Evolutionary conservation across 2,797 vertebrate species (phyloP).

Genomic region (Lycodopsis pacificus): DNA sequence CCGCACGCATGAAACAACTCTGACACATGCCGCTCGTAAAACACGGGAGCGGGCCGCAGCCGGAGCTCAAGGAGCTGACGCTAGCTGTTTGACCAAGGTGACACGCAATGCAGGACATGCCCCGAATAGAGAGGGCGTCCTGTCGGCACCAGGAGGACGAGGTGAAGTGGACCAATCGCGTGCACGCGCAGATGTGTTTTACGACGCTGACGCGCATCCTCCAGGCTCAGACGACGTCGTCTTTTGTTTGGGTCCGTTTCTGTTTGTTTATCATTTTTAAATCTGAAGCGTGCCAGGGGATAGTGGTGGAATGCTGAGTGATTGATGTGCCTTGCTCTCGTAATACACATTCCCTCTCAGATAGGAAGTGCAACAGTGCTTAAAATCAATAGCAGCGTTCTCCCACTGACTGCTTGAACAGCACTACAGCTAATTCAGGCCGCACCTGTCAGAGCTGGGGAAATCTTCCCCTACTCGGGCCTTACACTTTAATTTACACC

Average conservation of each 20-base stretch:
- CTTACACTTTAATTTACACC: slow-evolving; percentile 86
- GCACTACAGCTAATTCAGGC: slow-evolving; percentile 87
- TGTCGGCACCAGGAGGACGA: slow-evolving; percentile 67
- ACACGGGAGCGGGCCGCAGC: slow-evolving; percentile 65
- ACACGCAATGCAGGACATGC: slow-evolving; percentile 71
- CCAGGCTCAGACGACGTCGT: slow-evolving; percentile 15
- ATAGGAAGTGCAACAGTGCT: slow-evolving; percentile 87
- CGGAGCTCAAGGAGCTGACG: slow-evolving; percentile 75
- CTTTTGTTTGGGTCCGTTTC: slow-evolving; percentile 65
- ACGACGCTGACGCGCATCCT: slow-evolving; percentile 26
- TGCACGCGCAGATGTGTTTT: slow-evolving; percentile 39
- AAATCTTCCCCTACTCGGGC: slow-evolving; percentile 82
- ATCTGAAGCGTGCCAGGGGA: slow-evolving; percentile 73
- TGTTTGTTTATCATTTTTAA: slow-evolving; percentile 79
- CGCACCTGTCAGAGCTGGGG: slow-evolving; percentile 84
- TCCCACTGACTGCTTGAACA: slow-evolving; percentile 84
- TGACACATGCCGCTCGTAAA: slow-evolving; percentile 74
- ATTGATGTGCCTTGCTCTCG: slow-evolving; percentile 84
- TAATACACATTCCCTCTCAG: slow-evolving; percentile 87
- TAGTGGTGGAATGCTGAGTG: slow-evolving; percentile 75
- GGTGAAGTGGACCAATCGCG: slow-evolving; percentile 59
- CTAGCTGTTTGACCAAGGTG: slow-evolving; percentile 82
- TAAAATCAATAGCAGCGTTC: slow-evolving; percentile 86
- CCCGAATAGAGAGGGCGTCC: slow-evolving; percentile 72
- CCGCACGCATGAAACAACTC: slow-evolving; percentile 59